Evolutionary conservation across 1,140 invertebrate species (phyloP).

Genomic region (Eriosoma lanigerum): DNA sequence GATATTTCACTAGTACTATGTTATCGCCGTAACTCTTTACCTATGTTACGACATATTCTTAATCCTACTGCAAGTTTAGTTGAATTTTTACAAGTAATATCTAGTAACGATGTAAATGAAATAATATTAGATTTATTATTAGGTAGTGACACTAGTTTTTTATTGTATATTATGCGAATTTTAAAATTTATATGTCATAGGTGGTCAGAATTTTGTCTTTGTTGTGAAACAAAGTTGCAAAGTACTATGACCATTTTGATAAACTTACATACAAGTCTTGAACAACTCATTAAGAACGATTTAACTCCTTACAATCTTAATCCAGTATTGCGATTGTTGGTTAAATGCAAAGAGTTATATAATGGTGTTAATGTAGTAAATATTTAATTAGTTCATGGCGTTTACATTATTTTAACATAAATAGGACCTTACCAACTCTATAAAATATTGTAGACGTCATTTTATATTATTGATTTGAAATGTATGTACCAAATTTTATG

Average conservation of each 20-base stretch:
- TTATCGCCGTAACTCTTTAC: conserved; percentile 71
- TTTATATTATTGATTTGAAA: neutral
- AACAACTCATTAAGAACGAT: conserved; percentile 76
- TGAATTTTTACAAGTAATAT: conserved; percentile 79
- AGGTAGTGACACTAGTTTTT: conserved; percentile 88
- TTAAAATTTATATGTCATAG: conserved; percentile 82
- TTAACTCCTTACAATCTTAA: conserved; percentile 89
- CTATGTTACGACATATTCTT: conserved; percentile 74
- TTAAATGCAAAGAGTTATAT: conserved; percentile 82
- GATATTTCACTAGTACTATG: conserved; percentile 83
- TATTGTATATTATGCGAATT: conserved; percentile 81
- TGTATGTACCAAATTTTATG: neutral
- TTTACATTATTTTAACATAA: neutral
- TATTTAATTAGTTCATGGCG: neutral
- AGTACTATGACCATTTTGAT: conserved; percentile 83
- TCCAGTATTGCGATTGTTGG: conserved; percentile 78
- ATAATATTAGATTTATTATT: conserved; percentile 79
- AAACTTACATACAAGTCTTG: conserved; percentile 75
- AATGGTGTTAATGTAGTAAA: neutral
- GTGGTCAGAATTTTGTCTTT: conserved; percentile 78
- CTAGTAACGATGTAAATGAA: conserved; percentile 68
- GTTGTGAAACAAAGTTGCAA: conserved; percentile 75
- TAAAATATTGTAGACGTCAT: neutral
- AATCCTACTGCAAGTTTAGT: conserved; percentile 82
- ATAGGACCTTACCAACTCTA: neutral